Evolutionary conservation across 1,140 invertebrate genomes (phyloP), one percentile per base, ranked within the genome.

Genomic region (Pentalonia nigronervosa): DNA sequence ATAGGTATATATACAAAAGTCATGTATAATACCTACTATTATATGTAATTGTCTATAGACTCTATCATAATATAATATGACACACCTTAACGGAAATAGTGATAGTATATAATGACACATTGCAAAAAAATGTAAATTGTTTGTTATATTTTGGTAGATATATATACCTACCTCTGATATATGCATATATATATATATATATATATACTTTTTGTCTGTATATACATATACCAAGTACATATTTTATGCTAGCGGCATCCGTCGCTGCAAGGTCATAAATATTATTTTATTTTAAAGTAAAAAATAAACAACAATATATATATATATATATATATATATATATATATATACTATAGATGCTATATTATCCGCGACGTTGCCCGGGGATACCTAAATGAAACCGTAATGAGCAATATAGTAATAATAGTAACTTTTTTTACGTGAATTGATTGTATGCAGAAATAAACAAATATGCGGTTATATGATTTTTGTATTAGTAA

Each of bases 91-190:
- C 60, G 60, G 60, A 76, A n/a, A 76, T 76, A 76, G 60, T 76
- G 60, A 76, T 76, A 76, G 60, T 67, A 67, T n/a, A 56, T 56
- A 76, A 76, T 76, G 60, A 76, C 60, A 76, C 60, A 76, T 76
- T 76, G 60, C 60, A 76, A 76, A 76, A 76, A 76, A 76, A 76
- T 76, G 30, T 76, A 76, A 76, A 76, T 76, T 34, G 60, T 76
- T 76, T 76, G 60, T n/a, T 76, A 76, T n/a, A 76, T 76, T 76
- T 76, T 76, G 30, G 30, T 34, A 76, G 30, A 76, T 76, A 76
- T 67, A 67, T n/a, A 56, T 7, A 48, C 50, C 50, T 23, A 21
- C 14, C 17, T 53, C 20, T 17, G 1, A 53, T 23, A 14, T 76
- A 76, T n/a, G 14, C n/a, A 34, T 76, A 4, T n/a, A 17, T 76